Percentiles rank a stretch among this genome's conserved stretches.
These are phyloP conservation scores for Chauna torquata DNA, from an alignment of 2,113 vertebrate species.

Conservation along the genomic window DNA sequence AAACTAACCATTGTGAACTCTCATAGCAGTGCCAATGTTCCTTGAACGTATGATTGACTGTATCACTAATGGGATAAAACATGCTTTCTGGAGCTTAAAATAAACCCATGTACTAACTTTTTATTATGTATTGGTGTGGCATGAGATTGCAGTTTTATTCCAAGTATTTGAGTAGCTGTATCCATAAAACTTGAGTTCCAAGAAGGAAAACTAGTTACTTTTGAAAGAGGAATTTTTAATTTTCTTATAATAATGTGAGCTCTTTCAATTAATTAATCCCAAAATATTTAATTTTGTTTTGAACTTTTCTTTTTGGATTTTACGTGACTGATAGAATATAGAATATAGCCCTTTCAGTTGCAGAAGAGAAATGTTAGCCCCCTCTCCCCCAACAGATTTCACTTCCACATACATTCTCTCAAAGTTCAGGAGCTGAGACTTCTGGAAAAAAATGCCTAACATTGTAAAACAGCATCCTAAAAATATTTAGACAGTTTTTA, in stretches of 20 bases:
- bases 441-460: not conserved
- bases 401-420: not conserved
- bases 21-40: not conserved
- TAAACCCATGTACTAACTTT: not conserved
- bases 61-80: not conserved
- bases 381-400: not conserved
- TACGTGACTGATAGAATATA: not conserved
- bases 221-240: not conserved
- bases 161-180: not conserved
- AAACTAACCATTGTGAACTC: not conserved
- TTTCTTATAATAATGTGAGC: not conserved
- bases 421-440: not conserved
- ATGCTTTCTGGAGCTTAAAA: not conserved
- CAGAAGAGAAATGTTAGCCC: not conserved
- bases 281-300: not conserved
- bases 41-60: not conserved
- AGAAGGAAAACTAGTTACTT: not conserved
- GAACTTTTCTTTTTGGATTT: not conserved
- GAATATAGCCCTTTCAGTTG: not conserved
- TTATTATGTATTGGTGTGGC: not conserved
- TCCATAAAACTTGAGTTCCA: not conserved
- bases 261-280: not conserved
- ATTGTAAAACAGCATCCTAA: not conserved
- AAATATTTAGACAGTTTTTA: not conserved
- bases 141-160: not conserved